These are phyloP conservation scores for Scophthalmus maximus DNA, from an alignment of 2,113 vertebrate genomes.

Conservation along the genomic window DNA sequence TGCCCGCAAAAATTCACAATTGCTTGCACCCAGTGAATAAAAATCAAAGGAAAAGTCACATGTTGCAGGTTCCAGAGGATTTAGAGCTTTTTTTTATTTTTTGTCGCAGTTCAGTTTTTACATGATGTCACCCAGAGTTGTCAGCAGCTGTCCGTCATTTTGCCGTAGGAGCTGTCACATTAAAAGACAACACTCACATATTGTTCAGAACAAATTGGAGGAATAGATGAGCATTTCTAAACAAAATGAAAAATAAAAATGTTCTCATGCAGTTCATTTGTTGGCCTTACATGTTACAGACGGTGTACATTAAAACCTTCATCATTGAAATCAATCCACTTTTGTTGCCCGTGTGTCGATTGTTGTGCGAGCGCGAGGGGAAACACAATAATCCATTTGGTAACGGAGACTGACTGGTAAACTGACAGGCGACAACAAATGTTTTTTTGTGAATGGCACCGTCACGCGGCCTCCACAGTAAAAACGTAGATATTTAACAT, in stretches of 20 bases:
- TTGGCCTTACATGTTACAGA: too few species aligned
- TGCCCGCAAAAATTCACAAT: too few species aligned
- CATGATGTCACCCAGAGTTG: not conserved
- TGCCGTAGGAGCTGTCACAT: too few species aligned
- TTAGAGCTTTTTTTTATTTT: constrained; percentile 4
- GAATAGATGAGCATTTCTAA: too few species aligned
- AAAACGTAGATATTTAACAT: constrained; percentile 11
- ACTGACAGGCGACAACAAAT: constrained; percentile 4
- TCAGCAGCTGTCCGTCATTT: too few species aligned
- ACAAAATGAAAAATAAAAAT: too few species aligned
- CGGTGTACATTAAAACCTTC: not conserved
- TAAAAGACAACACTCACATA: too few species aligned
- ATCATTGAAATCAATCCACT: too few species aligned
- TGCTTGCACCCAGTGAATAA: not conserved
- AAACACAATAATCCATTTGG: not conserved
- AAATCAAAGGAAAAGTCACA: not conserved
- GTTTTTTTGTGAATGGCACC: too few species aligned
- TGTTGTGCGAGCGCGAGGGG: not conserved
- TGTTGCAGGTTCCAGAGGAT: not conserved
- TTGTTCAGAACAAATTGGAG: too few species aligned
- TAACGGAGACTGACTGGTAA: not conserved
- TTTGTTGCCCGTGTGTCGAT: constrained; percentile 5
- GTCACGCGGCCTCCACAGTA: not conserved
- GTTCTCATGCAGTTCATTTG: too few species aligned
- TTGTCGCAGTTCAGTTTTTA: not conserved